phyloP scores from a whole-genome alignment of 2,888 invertebrate genomes.

The Homarus gammarus region DNA sequence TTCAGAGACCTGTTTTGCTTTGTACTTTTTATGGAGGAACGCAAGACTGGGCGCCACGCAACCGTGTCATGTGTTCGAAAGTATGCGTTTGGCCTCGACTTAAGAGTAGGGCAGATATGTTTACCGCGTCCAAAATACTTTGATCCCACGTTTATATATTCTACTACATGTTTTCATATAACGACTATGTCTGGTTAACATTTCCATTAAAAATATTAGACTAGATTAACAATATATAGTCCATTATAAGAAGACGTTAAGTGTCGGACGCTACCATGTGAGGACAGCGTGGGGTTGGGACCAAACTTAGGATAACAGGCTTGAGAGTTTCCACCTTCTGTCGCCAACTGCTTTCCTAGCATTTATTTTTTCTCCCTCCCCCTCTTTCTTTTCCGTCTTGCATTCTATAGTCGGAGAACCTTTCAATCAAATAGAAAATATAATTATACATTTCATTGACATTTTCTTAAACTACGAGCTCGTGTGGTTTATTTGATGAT shows the following conservation, averaged over 20 bases:
- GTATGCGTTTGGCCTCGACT: background rate
- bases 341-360: background rate
- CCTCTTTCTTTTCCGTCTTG: background rate
- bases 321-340: background rate
- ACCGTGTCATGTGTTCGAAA: background rate
- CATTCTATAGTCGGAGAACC: background rate
- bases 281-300: background rate
- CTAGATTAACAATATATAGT: no score
- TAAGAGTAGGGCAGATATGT: no score
- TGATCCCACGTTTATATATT: no score
- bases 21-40: background rate
- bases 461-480: no score
- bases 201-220: no score
- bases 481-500: no score
- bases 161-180: no score
- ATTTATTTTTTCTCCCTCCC: background rate
- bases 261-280: background rate
- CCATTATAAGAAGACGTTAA: no score
- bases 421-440: no score
- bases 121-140: no score
- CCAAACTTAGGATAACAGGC: background rate
- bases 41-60: background rate
- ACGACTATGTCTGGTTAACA: no score
- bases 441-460: no score
- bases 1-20: background rate